Evolutionary conservation across 2,113 vertebrate genomes (phyloP).

Genomic region (Sarotherodon lohbergeri): DNA sequence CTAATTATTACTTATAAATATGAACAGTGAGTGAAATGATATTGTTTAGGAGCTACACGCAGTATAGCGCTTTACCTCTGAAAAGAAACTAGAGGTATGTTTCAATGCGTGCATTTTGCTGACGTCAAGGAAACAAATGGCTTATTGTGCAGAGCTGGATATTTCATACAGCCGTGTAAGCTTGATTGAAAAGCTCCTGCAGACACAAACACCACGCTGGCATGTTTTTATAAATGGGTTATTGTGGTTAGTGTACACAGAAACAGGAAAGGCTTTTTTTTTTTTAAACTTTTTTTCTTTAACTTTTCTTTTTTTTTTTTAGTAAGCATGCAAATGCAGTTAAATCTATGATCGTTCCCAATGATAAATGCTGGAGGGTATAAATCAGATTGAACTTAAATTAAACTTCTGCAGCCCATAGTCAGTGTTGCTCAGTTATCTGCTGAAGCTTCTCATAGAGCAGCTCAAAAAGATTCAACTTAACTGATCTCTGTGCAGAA

Average conservation of each 20-base stretch:
- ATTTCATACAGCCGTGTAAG: background rate
- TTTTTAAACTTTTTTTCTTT: rapidly evolving
- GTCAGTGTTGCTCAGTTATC: rapidly evolving
- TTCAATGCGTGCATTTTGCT: rapidly evolving
- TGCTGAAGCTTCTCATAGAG: background rate
- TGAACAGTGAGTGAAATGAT: background rate
- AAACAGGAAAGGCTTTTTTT: background rate
- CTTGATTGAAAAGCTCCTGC: background rate
- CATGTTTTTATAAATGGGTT: background rate
- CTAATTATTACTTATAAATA: background rate
- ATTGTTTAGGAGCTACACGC: background rate
- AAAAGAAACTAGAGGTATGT: background rate
- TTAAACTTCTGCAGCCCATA: background rate
- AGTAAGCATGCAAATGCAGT: background rate
- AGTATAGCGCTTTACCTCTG: rapidly evolving
- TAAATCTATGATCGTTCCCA: background rate
- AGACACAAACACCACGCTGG: background rate
- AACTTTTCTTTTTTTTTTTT: background rate
- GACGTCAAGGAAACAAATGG: background rate
- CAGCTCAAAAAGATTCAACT: background rate
- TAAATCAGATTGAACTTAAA: background rate
- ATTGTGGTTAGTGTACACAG: background rate
- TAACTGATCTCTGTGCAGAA: background rate
- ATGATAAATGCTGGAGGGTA: background rate
- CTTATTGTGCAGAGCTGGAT: background rate